A percentile compares a stretch with the other conserved stretches of the same genome.
Evolutionary conservation across 2,888 invertebrate genomes (phyloP).

Genomic region (Lasioglossum leucozonium): DNA sequence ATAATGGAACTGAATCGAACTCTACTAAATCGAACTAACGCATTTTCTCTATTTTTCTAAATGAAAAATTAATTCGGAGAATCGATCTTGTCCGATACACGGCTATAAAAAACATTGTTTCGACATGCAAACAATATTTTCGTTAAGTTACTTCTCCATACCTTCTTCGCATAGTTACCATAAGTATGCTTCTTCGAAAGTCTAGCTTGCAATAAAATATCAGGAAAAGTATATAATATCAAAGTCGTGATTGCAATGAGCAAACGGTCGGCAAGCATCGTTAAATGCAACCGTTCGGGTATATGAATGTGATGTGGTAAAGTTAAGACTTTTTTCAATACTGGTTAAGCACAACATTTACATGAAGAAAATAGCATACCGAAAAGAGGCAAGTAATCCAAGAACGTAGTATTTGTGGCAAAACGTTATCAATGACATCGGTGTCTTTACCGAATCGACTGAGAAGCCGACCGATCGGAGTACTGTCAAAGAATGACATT

Average conservation of each 20-base stretch:
- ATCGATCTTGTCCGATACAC: constrained; percentile 22
- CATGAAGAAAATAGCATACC: constrained; percentile 77
- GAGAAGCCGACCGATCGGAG: constrained; percentile 89
- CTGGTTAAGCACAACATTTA: constrained; percentile 59
- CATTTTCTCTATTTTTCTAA: background rate
- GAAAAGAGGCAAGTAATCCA: constrained; percentile 81
- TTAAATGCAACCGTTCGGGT: constrained; percentile 21
- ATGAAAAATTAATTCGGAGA: background rate
- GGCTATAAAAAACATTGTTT: constrained; percentile 7
- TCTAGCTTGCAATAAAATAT: background rate
- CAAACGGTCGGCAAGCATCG: constrained; percentile 13
- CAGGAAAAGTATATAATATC: constrained; percentile 5
- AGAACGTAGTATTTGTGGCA: constrained; percentile 86
- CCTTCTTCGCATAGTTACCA: constrained; percentile 2
- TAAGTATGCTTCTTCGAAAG: background rate
- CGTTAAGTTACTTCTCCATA: background rate
- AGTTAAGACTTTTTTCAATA: constrained; percentile 48
- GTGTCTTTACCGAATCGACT: constrained; percentile 90
- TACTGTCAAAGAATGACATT: constrained; percentile 90
- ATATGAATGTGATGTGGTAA: constrained; percentile 32
- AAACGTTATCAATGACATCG: constrained; percentile 88
- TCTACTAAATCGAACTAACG: background rate
- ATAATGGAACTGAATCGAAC: background rate
- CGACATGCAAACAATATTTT: constrained; percentile 34
- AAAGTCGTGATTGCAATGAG: constrained; percentile 16